Evolutionary conservation across 2,888 invertebrate genomes (phyloP).

Genomic region (Coremacera marginata): DNA sequence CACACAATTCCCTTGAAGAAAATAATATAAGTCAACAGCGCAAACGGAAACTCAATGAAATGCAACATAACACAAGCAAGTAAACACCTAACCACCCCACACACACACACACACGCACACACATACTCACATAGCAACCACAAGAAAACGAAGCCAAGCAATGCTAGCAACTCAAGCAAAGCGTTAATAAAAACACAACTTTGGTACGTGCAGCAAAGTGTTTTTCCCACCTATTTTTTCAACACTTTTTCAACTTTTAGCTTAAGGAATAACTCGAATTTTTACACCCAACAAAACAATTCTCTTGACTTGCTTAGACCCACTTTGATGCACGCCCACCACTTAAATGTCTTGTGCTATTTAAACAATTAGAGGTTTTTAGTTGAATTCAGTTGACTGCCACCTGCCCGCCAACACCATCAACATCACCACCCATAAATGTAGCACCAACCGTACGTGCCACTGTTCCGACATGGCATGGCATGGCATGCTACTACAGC

Average conservation of each 20-base stretch:
- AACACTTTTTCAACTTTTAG: no score
- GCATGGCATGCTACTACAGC: background rate
- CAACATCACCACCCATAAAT: no score
- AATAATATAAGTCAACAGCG: conserved; percentile 7
- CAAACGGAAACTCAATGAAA: background rate
- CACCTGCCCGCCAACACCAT: no score
- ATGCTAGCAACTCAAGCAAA: background rate
- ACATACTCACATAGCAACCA: background rate
- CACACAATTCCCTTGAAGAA: no score
- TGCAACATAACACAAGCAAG: background rate
- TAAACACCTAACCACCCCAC: background rate
- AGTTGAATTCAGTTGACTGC: conserved; percentile 16
- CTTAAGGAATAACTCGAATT: no score
- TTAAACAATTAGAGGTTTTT: conserved; percentile 29
- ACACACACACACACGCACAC: background rate
- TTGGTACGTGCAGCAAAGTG: conserved; percentile 1
- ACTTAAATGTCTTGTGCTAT: conserved; percentile 27
- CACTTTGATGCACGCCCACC: background rate
- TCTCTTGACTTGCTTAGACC: no score
- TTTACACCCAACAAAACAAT: no score
- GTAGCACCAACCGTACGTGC: no score
- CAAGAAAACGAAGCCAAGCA: background rate
- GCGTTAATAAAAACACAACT: no score
- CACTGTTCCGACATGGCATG: background rate
- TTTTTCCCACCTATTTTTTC: background rate